A percentile compares a stretch with the other conserved stretches of the same genome.
Evolutionary conservation across 2,888 invertebrate species (phyloP).

Genomic region (Drosophila testacea): DNA sequence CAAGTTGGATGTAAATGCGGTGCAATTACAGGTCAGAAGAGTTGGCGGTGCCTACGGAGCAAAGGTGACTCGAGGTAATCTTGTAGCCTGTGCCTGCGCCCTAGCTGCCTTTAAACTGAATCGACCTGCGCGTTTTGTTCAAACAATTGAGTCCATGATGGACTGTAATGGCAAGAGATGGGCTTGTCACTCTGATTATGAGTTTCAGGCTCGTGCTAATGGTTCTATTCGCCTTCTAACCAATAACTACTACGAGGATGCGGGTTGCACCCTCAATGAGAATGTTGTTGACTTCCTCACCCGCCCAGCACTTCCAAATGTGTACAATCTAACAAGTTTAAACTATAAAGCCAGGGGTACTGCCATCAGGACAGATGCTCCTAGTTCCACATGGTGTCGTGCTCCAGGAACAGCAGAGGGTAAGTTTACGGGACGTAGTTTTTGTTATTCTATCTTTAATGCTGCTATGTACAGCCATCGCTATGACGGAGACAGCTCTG

Average conservation of each 20-base stretch:
- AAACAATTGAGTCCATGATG: conserved; percentile 91
- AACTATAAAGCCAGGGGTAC: conserved; percentile 89
- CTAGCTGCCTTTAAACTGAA: conserved; percentile 87
- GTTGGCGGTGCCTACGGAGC: conserved; percentile 93
- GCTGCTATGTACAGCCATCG: conserved; percentile 77
- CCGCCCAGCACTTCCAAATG: conserved; percentile 85
- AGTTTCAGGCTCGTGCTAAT: conserved; percentile 87
- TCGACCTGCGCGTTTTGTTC: conserved; percentile 89
- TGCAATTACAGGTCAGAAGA: conserved; percentile 90
- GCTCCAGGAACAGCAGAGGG: conserved; percentile 88
- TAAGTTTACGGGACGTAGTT: conserved; percentile 11
- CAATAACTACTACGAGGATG: conserved; percentile 86
- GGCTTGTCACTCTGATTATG: conserved; percentile 88
- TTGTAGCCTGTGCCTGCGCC: conserved; percentile 89
- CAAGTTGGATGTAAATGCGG: conserved; percentile 87
- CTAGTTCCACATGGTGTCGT: conserved; percentile 90
- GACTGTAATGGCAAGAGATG: conserved; percentile 89
- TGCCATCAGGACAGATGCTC: conserved; percentile 89
- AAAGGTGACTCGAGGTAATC: conserved; percentile 88
- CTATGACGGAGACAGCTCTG: conserved; percentile 88
- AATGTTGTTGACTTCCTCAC: conserved; percentile 78
- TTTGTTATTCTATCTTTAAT: no score
- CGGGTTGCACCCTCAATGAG: conserved; percentile 87
- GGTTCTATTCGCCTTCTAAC: conserved; percentile 90
- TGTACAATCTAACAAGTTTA: conserved; percentile 87